A percentile compares a stretch with the other conserved stretches of the same genome.
Conservation (phyloP, 2,888 invertebrate genomes). For the Alloscopus bannaensis region DNA sequence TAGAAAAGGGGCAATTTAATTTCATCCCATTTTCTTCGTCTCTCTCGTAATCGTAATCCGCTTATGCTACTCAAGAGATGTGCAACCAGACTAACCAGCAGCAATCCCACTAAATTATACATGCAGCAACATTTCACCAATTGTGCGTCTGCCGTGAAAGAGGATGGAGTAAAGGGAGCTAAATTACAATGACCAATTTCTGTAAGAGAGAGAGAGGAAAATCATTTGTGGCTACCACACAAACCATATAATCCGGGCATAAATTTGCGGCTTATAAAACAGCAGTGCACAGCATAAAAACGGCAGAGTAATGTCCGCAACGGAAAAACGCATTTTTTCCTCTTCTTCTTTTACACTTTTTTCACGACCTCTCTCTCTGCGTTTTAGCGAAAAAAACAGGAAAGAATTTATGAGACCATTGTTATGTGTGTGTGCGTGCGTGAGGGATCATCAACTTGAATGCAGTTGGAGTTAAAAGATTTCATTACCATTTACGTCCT, state of each 20-base stretch:
- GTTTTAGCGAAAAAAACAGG: too few relatives aligned
- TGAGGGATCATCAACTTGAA: too few relatives aligned
- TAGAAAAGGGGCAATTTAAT: slow-evolving; percentile 7
- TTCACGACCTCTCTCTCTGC: too few relatives aligned
- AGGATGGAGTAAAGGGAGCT: background rate
- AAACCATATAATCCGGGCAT: slow-evolving; percentile 41
- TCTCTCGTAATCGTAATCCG: slow-evolving; percentile 12
- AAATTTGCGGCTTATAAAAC: slow-evolving; percentile 58
- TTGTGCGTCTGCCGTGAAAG: background rate
- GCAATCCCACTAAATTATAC: background rate
- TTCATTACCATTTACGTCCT: too few relatives aligned
- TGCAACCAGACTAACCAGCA: too few relatives aligned
- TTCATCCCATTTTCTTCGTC: too few relatives aligned
- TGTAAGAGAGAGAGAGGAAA: background rate
- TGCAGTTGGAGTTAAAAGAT: too few relatives aligned
- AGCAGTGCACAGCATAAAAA: background rate
- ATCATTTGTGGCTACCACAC: slow-evolving; percentile 11
- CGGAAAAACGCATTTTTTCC: background rate
- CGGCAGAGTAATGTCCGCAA: background rate
- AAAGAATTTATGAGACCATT: too few relatives aligned
- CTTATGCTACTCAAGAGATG: background rate
- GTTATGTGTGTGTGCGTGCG: too few relatives aligned
- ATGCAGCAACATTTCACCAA: background rate
- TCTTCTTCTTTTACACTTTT: too few relatives aligned
- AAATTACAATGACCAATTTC: slow-evolving; percentile 3